phyloP scores from a whole-genome alignment of 2,113 vertebrate genomes.

The Eretmochelys imbricata region DNA sequence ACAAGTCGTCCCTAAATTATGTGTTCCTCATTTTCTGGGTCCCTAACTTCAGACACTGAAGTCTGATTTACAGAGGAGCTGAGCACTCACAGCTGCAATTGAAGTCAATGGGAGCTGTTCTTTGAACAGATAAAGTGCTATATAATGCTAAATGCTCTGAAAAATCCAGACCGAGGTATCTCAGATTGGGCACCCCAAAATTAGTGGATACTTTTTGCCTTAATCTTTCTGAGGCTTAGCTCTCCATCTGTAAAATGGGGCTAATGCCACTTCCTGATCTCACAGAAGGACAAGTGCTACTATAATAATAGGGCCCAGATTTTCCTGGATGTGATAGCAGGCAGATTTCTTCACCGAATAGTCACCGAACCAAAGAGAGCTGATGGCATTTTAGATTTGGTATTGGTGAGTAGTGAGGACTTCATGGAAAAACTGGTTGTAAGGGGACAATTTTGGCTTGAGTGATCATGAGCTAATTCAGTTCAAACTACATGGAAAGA shows the following conservation, averaged over 20 bases:
- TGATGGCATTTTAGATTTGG: too few relatives aligned
- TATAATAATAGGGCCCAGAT: too few relatives aligned
- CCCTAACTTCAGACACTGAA: neutral
- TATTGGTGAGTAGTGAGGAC: too few relatives aligned
- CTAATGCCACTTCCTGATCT: neutral
- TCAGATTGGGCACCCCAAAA: too few relatives aligned
- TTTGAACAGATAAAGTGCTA: neutral
- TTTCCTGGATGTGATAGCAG: too few relatives aligned
- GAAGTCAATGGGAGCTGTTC: neutral
- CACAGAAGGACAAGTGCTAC: too few relatives aligned
- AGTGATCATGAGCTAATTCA: too few relatives aligned
- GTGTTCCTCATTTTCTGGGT: neutral
- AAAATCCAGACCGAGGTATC: neutral
- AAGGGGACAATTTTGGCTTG: too few relatives aligned
- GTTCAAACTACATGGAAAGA: too few relatives aligned
- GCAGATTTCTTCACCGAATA: too few relatives aligned
- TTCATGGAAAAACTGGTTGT: too few relatives aligned
- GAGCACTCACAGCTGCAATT: neutral
- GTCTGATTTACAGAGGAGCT: neutral
- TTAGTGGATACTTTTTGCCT: neutral
- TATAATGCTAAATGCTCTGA: neutral
- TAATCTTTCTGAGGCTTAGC: neutral
- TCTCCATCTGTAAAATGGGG: neutral
- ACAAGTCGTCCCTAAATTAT: neutral
- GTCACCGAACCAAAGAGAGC: too few relatives aligned